Percentiles rank a stretch among this genome's conserved stretches.
These are phyloP conservation scores for Mus minutoides DNA, from an alignment of 2,797 vertebrate species.

Conservation along the genomic window DNA sequence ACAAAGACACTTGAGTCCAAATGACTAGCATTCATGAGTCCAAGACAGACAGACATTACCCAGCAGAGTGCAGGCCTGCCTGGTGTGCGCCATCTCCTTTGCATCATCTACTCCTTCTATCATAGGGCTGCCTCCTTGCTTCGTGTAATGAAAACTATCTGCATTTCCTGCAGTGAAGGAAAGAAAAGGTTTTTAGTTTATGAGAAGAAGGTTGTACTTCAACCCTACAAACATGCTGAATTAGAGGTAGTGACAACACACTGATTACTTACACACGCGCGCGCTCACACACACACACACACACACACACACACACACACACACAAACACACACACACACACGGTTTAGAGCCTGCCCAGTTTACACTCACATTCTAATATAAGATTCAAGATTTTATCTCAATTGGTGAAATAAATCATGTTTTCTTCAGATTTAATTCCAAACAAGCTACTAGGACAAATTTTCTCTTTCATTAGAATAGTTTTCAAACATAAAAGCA, in stretches of 20 bases:
- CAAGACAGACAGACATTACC: conserved; percentile 87
- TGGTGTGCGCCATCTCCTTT: conserved; percentile 94
- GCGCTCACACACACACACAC: too few relatives aligned
- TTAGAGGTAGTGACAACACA: background rate
- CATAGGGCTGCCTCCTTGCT: conserved; percentile 94
- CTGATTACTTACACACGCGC: background rate
- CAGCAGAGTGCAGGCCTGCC: conserved; percentile 94
- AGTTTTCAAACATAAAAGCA: conserved; percentile 24
- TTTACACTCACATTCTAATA: conserved; percentile 36
- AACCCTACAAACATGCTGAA: background rate
- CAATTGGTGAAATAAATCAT: conserved; percentile 17
- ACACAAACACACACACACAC: background rate
- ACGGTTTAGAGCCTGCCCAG: background rate
- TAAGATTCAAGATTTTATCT: conserved; percentile 19
- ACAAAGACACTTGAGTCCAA: background rate
- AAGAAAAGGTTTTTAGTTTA: background rate
- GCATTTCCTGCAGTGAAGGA: conserved; percentile 89
- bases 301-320: background rate
- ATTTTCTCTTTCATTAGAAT: conserved; percentile 5
- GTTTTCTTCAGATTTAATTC: conserved; percentile 42
- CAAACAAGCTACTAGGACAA: background rate
- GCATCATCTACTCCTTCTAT: conserved; percentile 96
- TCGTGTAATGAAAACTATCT: conserved; percentile 94
- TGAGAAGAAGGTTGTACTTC: background rate
- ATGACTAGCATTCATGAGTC: background rate